Conservation (phyloP, 2,113 vertebrate species). For the Apteryx mantelli region DNA sequence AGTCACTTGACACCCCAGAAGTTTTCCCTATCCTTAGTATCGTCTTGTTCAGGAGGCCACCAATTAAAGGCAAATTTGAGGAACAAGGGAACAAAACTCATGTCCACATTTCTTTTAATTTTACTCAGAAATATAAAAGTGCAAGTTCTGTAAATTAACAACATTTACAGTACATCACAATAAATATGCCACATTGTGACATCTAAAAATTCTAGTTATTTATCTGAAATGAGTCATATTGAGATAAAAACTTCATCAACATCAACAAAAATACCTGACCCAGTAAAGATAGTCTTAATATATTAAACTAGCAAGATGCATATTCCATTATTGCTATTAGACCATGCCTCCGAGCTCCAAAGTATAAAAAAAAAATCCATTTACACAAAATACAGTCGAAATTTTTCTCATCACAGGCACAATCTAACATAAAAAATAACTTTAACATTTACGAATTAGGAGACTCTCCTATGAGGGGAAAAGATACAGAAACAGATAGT, state of each 20-base stretch:
- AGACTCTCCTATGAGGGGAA: not conserved
- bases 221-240: constrained; percentile 43
- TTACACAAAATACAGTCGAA: constrained; percentile 68
- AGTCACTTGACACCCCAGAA: not conserved
- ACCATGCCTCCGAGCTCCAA: constrained; percentile 72
- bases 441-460: constrained; percentile 47
- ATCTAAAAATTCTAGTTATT: constrained; percentile 64
- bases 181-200: constrained; percentile 71
- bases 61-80: constrained; percentile 9
- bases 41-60: constrained; percentile 5
- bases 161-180: constrained; percentile 71
- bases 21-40: not conserved
- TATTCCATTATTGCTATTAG: constrained; percentile 75
- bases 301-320: constrained; percentile 65
- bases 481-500: not conserved
- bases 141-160: constrained; percentile 72
- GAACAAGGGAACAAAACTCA: constrained; percentile 19
- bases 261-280: constrained; percentile 69
- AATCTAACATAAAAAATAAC: constrained; percentile 77
- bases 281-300: constrained; percentile 57
- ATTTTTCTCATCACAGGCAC: constrained; percentile 75
- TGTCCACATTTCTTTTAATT: constrained; percentile 37
- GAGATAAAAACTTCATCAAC: constrained; percentile 69
- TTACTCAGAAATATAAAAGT: constrained; percentile 76
- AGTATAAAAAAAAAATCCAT: constrained; percentile 60